Conservation (phyloP, 1,140 invertebrate species). For the Prorops nasuta region DNA sequence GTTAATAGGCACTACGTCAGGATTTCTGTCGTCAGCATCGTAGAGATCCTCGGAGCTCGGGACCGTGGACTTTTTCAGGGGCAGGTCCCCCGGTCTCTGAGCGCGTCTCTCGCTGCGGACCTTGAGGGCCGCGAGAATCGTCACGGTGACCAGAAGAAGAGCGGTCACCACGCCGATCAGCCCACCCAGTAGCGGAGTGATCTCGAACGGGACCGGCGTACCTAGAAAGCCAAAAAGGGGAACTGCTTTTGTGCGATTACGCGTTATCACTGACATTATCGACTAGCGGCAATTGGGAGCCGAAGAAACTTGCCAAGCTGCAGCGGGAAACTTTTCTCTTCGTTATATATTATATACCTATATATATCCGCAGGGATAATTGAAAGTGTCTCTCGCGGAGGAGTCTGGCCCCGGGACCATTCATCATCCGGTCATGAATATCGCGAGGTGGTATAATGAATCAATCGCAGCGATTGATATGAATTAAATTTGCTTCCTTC, state of each 20-base stretch:
- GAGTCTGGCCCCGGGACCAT: too few species aligned
- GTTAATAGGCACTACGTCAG: constrained; percentile 81
- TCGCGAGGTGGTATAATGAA: too few species aligned
- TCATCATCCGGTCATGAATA: too few species aligned
- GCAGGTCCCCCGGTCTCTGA: constrained; percentile 63
- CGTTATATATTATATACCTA: too few species aligned
- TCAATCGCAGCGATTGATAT: too few species aligned
- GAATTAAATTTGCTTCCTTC: too few species aligned
- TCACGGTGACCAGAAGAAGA: constrained; percentile 67
- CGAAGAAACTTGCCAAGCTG: background rate
- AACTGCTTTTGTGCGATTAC: constrained; percentile 46
- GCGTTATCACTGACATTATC: constrained; percentile 10
- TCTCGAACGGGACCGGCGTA: constrained; percentile 63
- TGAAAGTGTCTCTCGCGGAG: too few species aligned
- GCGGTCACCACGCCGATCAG: constrained; percentile 71
- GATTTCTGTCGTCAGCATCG: constrained; percentile 77
- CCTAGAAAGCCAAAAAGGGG: constrained; percentile 59
- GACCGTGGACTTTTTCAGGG: constrained; percentile 67
- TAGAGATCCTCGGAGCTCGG: constrained; percentile 70
- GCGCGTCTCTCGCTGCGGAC: constrained; percentile 60
- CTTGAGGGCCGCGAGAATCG: constrained; percentile 70
- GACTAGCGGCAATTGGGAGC: background rate
- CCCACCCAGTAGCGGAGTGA: constrained; percentile 73
- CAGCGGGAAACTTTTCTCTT: constrained; percentile 10
- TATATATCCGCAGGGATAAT: too few species aligned